Evolutionary conservation across 2,113 vertebrate species (phyloP), one percentile per base, ranked within the genome.

Genomic region (Scartelaos histophorus): DNA sequence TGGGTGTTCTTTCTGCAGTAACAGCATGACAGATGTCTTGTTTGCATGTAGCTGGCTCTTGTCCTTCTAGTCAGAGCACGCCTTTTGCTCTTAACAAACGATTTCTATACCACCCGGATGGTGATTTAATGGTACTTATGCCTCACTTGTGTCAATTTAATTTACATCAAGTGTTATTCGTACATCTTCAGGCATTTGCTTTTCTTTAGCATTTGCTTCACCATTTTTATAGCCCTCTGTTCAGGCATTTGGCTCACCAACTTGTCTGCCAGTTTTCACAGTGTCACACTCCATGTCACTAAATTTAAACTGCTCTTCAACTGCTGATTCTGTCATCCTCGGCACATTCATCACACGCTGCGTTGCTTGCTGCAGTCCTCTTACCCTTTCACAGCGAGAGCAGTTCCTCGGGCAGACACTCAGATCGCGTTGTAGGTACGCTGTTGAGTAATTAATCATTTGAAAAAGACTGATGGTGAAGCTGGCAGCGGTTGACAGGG

Each of bases 381-480:
- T 13, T 88, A 94, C 92, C 93, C 88, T 90, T 67, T 92, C 82
- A 47, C 93, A 93, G 0, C 83, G 89, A 3, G 80, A 51, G 54
- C 35, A 68, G 81, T 82, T 90, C 0, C 34, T 92, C 73, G 83
- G 85, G 60, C 95, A 93, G 69, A 94, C 49, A 4, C 79, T 83
- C 54, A 93, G 90, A 89, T 94, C 86, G 34, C 92, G 93, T 91
- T 94, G 94, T 82, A 95, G 70, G 83, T 93, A 94, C 69, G 84
- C 94, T 54, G 80, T 65, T 0, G 93, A 92, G 83, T 90, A 92
- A 87, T 95, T 94, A 88, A 95, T 92, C 94, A 94, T 93, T 88
- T 93, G 92, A 87, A 94, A 94, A 76, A 94, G 94, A 91, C 89
- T 92, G 90, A 94, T 93, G 89, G 90, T 89, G 86, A 93, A 92